phyloP scores from a whole-genome alignment of 2,888 invertebrate genomes.

The Drosophila paracracens region DNA sequence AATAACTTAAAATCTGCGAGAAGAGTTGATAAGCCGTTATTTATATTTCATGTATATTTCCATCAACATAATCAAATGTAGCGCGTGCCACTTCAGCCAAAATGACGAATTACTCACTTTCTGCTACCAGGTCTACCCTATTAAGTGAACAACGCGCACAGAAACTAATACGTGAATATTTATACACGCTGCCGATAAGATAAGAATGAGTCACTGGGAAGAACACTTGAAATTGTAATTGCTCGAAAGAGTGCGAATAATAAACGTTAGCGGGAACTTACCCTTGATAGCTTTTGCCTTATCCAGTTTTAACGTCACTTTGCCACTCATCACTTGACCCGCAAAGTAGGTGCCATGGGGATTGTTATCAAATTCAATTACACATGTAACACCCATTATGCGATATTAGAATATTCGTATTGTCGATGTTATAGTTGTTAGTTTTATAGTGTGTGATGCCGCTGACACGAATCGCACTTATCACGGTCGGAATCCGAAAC shows the following conservation, averaged over 20 bases:
- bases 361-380: slow-evolving; percentile 83
- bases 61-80: slow-evolving; percentile 8
- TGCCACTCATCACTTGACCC: slow-evolving; percentile 79
- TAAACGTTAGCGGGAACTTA: slow-evolving; percentile 30
- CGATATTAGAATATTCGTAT: slow-evolving; percentile 17
- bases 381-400: slow-evolving; percentile 77
- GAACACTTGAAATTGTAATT: slow-evolving; percentile 10
- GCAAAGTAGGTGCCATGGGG: slow-evolving; percentile 80
- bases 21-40: background rate
- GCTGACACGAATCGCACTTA: slow-evolving; percentile 29
- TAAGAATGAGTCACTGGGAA: slow-evolving; percentile 61
- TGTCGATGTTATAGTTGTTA: slow-evolving; percentile 2
- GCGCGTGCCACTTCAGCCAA: slow-evolving; percentile 26
- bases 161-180: slow-evolving; percentile 6
- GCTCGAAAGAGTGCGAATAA: background rate
- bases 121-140: slow-evolving; percentile 26
- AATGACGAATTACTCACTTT: slow-evolving; percentile 36
- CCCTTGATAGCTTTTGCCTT: slow-evolving; percentile 72
- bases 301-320: slow-evolving; percentile 70
- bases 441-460: slow-evolving; percentile 10
- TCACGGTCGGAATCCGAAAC: slow-evolving; percentile 42
- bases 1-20: slow-evolving; percentile 10
- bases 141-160: slow-evolving; percentile 16
- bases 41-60: background rate
- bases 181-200: slow-evolving; percentile 55